Percentiles rank a stretch among this genome's conserved stretches.
Conservation (phyloP, 1,140 invertebrate genomes). For the Microplitis mediator region DNA sequence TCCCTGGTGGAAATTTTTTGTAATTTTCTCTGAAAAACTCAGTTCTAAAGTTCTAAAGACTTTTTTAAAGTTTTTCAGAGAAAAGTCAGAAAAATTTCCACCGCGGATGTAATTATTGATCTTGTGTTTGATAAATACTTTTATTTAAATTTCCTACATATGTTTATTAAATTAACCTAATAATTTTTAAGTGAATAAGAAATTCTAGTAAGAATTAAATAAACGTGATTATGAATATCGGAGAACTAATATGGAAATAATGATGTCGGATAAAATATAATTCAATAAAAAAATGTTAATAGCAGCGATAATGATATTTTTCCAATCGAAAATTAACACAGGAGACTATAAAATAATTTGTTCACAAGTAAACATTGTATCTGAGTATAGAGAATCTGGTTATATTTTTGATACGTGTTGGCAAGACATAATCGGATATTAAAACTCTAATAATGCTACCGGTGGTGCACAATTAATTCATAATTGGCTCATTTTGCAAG, state of each 20-base stretch:
- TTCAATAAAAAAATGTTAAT: slow-evolving; percentile 6
- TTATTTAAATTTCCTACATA: too few relatives aligned
- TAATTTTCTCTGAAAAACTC: too few relatives aligned
- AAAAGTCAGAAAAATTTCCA: too few relatives aligned
- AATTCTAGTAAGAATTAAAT: too few relatives aligned
- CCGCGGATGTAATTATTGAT: too few relatives aligned
- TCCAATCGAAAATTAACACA: not conserved
- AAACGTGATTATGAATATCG: too few relatives aligned
- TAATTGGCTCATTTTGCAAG: slow-evolving; percentile 59
- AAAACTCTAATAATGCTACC: slow-evolving; percentile 53
- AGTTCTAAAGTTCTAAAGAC: too few relatives aligned
- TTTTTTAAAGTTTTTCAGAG: too few relatives aligned
- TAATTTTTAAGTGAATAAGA: too few relatives aligned
- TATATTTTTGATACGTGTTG: slow-evolving; percentile 44
- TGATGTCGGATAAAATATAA: not conserved
- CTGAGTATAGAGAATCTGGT: slow-evolving; percentile 30
- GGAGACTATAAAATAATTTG: not conserved
- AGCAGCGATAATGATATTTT: not conserved
- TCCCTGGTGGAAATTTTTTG: too few relatives aligned
- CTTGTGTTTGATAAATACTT: too few relatives aligned
- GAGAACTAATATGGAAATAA: not conserved
- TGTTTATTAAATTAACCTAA: too few relatives aligned
- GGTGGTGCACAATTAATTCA: slow-evolving; percentile 57
- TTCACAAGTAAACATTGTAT: slow-evolving; percentile 25
- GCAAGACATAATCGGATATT: slow-evolving; percentile 61